Conservation (phyloP, 1,140 invertebrate genomes). For the Vanessa tameamea region DNA sequence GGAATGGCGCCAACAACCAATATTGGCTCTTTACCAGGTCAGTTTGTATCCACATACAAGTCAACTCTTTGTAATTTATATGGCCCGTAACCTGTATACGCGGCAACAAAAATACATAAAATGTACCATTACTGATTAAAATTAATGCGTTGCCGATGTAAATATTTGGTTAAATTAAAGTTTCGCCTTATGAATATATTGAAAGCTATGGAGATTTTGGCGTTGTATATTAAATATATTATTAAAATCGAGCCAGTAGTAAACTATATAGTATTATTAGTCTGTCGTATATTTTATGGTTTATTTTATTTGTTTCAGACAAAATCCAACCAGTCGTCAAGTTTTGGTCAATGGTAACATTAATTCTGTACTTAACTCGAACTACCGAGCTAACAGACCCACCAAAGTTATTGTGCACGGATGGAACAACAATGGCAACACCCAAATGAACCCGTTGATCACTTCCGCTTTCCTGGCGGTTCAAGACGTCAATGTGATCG, state of each 20-base stretch:
- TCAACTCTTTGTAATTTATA: too few species aligned
- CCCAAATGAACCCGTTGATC: constrained; percentile 47
- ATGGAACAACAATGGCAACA: constrained; percentile 59
- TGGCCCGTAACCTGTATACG: too few species aligned
- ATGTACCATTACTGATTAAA: too few species aligned
- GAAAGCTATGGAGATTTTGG: too few species aligned
- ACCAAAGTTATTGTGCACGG: constrained; percentile 61
- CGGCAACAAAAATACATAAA: too few species aligned
- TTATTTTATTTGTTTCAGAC: constrained; percentile 39
- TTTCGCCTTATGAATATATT: too few species aligned
- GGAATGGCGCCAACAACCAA: constrained; percentile 57
- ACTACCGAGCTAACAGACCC: constrained; percentile 44
- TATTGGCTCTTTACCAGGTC: constrained; percentile 67
- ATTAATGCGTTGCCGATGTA: too few species aligned
- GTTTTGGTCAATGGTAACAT: constrained; percentile 45
- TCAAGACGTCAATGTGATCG: constrained; percentile 81
- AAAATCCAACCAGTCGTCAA: constrained; percentile 48
- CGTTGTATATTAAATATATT: too few species aligned
- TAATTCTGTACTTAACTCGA: constrained; percentile 52
- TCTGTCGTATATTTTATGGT: too few species aligned
- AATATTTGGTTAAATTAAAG: too few species aligned
- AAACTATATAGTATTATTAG: too few species aligned
- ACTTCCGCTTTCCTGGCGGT: constrained; percentile 68
- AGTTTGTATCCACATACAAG: background rate
- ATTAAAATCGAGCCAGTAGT: too few species aligned